Conservation (phyloP, 2,113 vertebrate genomes). For the Datnioides undecimradiatus region DNA sequence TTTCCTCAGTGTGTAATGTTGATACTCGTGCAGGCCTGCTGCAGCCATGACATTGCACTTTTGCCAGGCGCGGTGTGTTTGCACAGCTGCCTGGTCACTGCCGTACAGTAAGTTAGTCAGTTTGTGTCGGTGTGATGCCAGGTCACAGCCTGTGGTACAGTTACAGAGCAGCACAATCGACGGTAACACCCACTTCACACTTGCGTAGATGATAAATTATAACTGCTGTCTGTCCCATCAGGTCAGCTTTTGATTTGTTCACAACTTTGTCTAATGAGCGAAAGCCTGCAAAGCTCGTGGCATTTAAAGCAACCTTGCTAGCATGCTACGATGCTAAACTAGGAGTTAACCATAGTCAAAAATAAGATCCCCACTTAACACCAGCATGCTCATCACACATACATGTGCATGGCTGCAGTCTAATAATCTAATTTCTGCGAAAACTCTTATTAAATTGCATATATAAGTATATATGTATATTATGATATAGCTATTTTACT, state of each 20-base stretch:
- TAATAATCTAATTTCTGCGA: not conserved
- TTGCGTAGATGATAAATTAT: no score
- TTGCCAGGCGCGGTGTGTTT: constrained; percentile 78
- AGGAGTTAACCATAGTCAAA: no score
- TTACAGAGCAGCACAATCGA: not conserved
- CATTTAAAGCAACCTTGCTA: no score
- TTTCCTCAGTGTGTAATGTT: constrained; percentile 55
- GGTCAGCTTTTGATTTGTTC: no score
- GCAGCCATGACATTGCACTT: constrained; percentile 72
- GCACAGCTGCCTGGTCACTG: constrained; percentile 80
- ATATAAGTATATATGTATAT: no score
- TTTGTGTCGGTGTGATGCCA: constrained; percentile 15
- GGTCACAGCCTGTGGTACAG: constrained; percentile 6
- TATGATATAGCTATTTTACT: no score
- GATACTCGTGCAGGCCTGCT: constrained; percentile 51
- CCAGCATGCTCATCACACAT: no score
- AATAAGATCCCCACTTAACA: no score
- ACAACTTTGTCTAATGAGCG: no score
- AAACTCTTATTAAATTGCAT: not conserved
- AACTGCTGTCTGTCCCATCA: no score
- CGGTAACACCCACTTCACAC: not conserved
- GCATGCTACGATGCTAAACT: not conserved
- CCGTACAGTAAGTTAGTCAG: constrained; percentile 47
- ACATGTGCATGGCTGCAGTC: no score
- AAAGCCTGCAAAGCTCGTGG: no score